These are phyloP conservation scores for Cosmopolites sordidus DNA, from an alignment of 2,888 invertebrate genomes.

Conservation along the genomic window DNA sequence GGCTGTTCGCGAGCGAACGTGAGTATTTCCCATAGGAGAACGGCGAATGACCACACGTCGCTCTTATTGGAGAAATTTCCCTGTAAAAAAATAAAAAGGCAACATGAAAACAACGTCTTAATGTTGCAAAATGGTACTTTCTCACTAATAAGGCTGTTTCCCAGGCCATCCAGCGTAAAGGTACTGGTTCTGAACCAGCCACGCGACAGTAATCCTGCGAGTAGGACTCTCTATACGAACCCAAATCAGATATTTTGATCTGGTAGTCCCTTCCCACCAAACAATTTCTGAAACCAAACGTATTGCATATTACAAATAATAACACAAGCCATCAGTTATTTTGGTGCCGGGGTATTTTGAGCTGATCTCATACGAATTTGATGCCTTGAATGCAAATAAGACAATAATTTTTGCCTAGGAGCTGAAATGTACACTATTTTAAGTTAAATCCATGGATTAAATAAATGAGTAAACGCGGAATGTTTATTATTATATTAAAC, in stretches of 20 bases:
- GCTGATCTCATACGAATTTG: no score
- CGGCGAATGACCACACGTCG: slow-evolving; percentile 86
- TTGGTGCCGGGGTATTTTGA: no score
- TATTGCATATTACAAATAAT: no score
- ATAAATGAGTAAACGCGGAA: no score
- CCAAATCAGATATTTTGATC: slow-evolving; percentile 73
- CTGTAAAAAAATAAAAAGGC: slow-evolving; percentile 47
- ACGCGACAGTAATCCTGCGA: slow-evolving; percentile 74
- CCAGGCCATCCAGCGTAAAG: slow-evolving; percentile 87
- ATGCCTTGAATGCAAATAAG: no score
- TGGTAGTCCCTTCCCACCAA: slow-evolving; percentile 70
- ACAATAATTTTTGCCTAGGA: no score
- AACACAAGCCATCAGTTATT: no score
- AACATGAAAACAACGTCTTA: not conserved
- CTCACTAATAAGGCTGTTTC: slow-evolving; percentile 73
- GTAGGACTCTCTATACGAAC: slow-evolving; percentile 67
- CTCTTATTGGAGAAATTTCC: slow-evolving; percentile 78
- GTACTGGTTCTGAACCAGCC: slow-evolving; percentile 66
- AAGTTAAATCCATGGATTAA: no score
- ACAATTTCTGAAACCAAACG: slow-evolving; percentile 72
- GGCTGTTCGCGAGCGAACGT: slow-evolving; percentile 80
- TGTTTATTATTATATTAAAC: no score
- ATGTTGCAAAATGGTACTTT: slow-evolving; percentile 28
- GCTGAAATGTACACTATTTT: no score
- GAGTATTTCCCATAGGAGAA: slow-evolving; percentile 83